Conservation (phyloP, 2,888 invertebrate genomes). For the Brachyptera risi region DNA sequence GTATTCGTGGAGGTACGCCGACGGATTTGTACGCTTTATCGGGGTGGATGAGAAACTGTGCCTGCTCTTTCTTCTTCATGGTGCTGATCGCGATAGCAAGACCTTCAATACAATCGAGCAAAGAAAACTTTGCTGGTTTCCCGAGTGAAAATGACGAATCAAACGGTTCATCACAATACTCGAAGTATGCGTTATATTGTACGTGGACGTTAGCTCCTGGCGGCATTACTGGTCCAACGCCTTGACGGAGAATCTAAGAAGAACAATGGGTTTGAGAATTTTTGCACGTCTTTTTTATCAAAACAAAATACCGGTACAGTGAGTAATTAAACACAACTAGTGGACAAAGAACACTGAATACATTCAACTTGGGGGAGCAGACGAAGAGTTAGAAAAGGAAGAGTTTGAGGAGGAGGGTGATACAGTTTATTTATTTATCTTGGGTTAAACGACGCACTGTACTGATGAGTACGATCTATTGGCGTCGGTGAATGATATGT, state of each 20-base stretch:
- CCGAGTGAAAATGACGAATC: constrained; percentile 58
- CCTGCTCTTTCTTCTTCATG: constrained; percentile 75
- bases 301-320: too few relatives aligned
- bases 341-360: too few relatives aligned
- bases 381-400: too few relatives aligned
- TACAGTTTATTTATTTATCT: too few relatives aligned
- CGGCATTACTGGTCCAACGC: constrained; percentile 56
- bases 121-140: constrained; percentile 48
- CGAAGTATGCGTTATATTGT: constrained; percentile 67
- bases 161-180: constrained; percentile 66
- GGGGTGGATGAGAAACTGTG: constrained; percentile 71
- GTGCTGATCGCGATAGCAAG: constrained; percentile 65
- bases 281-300: too few relatives aligned
- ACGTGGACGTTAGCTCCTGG: constrained; percentile 56
- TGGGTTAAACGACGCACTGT: too few relatives aligned
- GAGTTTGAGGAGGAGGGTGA: too few relatives aligned
- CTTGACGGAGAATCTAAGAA: constrained; percentile 55
- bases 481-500: too few relatives aligned
- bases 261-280: too few relatives aligned
- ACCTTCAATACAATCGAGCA: constrained; percentile 56
- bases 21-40: constrained; percentile 68
- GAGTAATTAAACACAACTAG: too few relatives aligned
- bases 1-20: constrained; percentile 77
- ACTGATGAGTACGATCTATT: too few relatives aligned
- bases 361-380: too few relatives aligned